phyloP scores from a whole-genome alignment of 2,888 invertebrate species.

The Macrophya alboannulata region DNA sequence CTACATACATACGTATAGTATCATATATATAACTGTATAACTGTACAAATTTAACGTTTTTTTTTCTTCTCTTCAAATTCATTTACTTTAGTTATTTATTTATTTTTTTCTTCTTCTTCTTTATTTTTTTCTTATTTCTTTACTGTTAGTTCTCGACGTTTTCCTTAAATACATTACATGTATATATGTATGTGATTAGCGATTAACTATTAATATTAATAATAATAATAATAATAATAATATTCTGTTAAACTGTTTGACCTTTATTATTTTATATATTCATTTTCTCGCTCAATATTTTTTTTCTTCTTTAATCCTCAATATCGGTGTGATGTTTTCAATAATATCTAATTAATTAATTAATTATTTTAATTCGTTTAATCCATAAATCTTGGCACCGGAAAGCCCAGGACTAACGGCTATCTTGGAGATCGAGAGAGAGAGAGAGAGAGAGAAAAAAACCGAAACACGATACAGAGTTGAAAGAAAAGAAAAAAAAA shows the following conservation, averaged over 20 bases:
- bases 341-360: background rate
- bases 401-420: background rate
- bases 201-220: conserved; percentile 11
- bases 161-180: background rate
- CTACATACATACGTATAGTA: conserved; percentile 63
- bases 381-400: background rate
- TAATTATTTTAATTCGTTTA: background rate
- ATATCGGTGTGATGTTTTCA: background rate
- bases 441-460: background rate
- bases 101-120: background rate
- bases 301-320: background rate
- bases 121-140: background rate
- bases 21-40: conserved; percentile 70
- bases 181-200: background rate
- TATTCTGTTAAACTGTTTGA: conserved; percentile 25
- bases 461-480: background rate
- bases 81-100: background rate
- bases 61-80: conserved; percentile 48
- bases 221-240: conserved; percentile 1
- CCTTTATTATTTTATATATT: background rate
- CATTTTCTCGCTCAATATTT: background rate
- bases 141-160: background rate
- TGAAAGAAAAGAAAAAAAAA: background rate
- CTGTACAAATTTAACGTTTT: conserved; percentile 75
- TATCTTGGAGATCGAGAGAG: background rate